Conservation (phyloP, 2,113 vertebrate species). For the Thymallus thymallus region DNA sequence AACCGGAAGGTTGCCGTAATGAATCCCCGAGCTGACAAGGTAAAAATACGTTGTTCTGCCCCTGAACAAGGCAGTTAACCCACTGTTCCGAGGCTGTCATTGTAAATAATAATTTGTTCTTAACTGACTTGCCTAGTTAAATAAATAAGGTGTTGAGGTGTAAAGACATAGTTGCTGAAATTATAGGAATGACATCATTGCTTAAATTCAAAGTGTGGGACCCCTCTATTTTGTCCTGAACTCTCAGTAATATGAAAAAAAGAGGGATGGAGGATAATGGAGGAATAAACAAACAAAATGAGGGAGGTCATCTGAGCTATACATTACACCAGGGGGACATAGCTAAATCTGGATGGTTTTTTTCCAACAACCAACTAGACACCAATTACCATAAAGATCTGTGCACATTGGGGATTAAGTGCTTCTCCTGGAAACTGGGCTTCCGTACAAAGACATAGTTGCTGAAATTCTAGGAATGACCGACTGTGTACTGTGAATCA, state of each 20-base stretch:
- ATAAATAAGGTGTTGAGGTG: too few species aligned
- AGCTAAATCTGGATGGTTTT: slow-evolving; percentile 9
- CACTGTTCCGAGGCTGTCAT: too few species aligned
- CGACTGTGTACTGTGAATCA: slow-evolving; percentile 27
- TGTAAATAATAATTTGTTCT: too few species aligned
- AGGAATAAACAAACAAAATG: too few species aligned
- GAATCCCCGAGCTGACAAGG: too few species aligned
- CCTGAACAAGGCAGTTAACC: too few species aligned
- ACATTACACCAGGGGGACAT: slow-evolving; percentile 24
- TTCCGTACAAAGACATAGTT: slow-evolving; percentile 38
- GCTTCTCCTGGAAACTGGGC: slow-evolving; percentile 1
- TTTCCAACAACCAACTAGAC: slow-evolving; percentile 24
- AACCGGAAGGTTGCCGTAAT: too few species aligned
- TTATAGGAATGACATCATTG: slow-evolving; percentile 48
- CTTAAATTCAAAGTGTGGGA: too few species aligned
- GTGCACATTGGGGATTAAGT: not conserved
- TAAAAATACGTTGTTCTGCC: too few species aligned
- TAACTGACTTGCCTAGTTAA: too few species aligned
- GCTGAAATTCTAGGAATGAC: slow-evolving; percentile 56
- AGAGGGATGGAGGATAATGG: too few species aligned
- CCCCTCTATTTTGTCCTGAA: not conserved
- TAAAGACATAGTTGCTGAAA: slow-evolving; percentile 39
- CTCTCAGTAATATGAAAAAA: not conserved
- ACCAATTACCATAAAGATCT: slow-evolving; percentile 25
- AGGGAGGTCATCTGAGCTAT: not conserved